Evolutionary conservation across 2,113 vertebrate genomes (phyloP).

Genomic region (Chloroceryle aenea): DNA sequence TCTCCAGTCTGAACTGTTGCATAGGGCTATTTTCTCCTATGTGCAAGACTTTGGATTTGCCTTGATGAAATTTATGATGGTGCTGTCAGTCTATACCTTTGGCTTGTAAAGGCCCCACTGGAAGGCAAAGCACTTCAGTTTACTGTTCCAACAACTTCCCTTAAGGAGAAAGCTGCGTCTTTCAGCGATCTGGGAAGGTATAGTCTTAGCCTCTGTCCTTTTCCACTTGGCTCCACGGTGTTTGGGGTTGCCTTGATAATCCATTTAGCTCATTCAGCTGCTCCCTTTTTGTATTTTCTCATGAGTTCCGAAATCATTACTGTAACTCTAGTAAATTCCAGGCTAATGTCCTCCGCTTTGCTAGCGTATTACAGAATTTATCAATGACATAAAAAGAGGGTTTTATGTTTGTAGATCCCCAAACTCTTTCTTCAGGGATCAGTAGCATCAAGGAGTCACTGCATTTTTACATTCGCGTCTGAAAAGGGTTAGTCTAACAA

Average conservation of each 20-base stretch:
- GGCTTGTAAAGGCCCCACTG: background rate
- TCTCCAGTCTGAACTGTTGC: background rate
- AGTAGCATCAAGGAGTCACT: background rate
- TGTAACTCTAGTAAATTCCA: background rate
- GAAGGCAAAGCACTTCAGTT: background rate
- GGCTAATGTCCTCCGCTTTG: background rate
- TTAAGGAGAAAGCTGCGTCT: background rate
- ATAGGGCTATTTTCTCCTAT: background rate
- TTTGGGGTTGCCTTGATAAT: background rate
- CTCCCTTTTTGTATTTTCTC: background rate
- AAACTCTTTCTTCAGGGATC: background rate
- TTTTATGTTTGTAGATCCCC: background rate
- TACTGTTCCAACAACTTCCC: background rate
- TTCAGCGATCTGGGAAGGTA: background rate
- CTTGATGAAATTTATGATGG: background rate
- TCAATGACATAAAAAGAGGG: background rate
- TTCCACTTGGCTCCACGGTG: background rate
- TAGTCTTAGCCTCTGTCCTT: background rate
- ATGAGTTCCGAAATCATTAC: background rate
- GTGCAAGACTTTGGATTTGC: background rate
- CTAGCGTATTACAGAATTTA: background rate
- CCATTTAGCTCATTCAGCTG: background rate
- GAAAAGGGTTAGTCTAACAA: background rate
- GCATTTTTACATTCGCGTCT: background rate
- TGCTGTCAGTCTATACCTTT: background rate